phyloP scores from a whole-genome alignment of 2,113 vertebrate genomes.

The Festucalex cinctus region DNA sequence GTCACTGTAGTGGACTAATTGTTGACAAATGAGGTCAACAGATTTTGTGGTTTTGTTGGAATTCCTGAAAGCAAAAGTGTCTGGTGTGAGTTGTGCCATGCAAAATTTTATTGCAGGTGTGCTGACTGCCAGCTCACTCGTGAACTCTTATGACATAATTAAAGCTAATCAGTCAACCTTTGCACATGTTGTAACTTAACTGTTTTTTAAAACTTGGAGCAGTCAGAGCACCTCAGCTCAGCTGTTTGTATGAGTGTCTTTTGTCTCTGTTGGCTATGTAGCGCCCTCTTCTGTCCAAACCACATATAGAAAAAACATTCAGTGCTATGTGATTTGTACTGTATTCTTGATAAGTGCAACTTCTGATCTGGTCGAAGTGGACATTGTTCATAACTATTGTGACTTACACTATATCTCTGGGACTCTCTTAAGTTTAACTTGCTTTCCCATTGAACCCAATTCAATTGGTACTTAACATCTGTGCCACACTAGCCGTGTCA shows the following conservation, averaged over 20 bases:
- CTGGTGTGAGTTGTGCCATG: constrained; percentile 40
- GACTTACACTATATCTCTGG: constrained; percentile 33
- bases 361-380: background rate
- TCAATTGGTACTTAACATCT: constrained; percentile 31
- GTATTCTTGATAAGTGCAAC: background rate
- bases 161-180: constrained; percentile 15
- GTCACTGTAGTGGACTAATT: background rate
- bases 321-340: background rate
- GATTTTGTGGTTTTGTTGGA: constrained; percentile 26
- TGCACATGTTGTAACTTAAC: background rate
- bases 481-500: constrained; percentile 31
- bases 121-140: constrained; percentile 14
- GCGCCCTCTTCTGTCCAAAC: constrained; percentile 58
- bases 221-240: background rate
- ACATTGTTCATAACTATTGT: constrained; percentile 11
- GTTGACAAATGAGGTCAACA: background rate
- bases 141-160: constrained; percentile 4
- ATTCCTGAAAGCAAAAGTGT: constrained; percentile 58
- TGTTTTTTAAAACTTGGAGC: constrained; percentile 9
- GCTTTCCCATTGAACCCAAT: constrained; percentile 17
- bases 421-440: constrained; percentile 14
- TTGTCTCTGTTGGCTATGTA: constrained; percentile 7
- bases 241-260: background rate
- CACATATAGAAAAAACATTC: background rate
- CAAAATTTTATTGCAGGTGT: constrained; percentile 43